Percentiles rank a stretch among this genome's conserved stretches.
Conservation (phyloP, 1,140 invertebrate genomes). For the Nasonia longicornis region DNA sequence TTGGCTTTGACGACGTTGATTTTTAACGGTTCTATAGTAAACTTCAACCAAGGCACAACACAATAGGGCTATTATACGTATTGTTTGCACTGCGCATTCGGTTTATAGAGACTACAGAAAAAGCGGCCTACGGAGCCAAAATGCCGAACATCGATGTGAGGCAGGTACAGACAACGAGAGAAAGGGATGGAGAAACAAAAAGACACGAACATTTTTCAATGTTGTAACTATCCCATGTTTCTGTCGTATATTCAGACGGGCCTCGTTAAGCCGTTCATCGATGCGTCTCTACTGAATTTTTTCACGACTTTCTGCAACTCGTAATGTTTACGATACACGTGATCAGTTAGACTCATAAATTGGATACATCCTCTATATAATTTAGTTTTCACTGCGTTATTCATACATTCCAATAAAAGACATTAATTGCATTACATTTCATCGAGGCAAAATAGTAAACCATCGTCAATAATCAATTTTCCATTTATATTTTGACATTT, state of each 20-base stretch:
- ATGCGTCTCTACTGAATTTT: not conserved
- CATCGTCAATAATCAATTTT: constrained; percentile 22
- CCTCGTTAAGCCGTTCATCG: not conserved
- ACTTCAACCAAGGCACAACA: not conserved
- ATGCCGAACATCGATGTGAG: not conserved
- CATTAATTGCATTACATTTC: not conserved
- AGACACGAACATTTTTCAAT: not conserved
- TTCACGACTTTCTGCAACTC: no score
- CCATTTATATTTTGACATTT: constrained; percentile 14
- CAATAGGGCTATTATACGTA: not conserved
- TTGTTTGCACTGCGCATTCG: not conserved
- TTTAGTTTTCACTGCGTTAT: not conserved
- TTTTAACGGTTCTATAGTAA: not conserved
- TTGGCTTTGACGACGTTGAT: not conserved
- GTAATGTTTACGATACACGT: no score
- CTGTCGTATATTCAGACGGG: not conserved
- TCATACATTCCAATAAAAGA: not conserved
- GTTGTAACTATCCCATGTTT: not conserved
- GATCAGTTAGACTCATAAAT: no score
- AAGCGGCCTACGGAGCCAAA: not conserved
- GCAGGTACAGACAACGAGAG: no score
- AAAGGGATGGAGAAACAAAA: not conserved
- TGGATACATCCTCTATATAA: no score
- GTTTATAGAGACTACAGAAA: not conserved
- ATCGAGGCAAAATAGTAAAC: not conserved